Base-by-base conservation (phyloP, 2,797 vertebrate species). In the Eutrigla gurnardus region DNA sequence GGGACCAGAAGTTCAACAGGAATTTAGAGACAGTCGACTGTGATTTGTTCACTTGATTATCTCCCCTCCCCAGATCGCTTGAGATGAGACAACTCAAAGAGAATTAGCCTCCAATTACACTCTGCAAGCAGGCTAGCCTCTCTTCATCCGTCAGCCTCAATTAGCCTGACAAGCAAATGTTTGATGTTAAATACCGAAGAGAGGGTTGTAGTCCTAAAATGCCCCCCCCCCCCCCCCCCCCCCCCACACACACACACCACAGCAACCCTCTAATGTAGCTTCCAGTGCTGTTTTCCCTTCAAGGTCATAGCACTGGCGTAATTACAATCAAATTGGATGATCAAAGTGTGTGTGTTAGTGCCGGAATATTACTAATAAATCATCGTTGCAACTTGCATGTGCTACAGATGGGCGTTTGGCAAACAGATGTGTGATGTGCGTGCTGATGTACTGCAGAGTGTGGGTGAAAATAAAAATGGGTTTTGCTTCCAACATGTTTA, bases 181-280 rank as follows among this genome's bases (percentile, higher is more conserved):
- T 92, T 89, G 71, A 91, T 89, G 87, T 91, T 88, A 91, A 92
- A 92, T 76, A 88, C 82, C 90, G 88, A 92, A 94, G 91, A 93
- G 83, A 86, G 80, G 77, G 73, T 70, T 81, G 53, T 59, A 68
- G 81, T 84, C 74, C 70, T 76, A 80, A 88, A 86, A 90, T 67
- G 43, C 78, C 66, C 67, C 57, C 79, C 62, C 52, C 12, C 65
- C 58, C 50, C 64, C 66, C 57, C 78, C 59, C 33, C 25, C 62
- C 52, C 53, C 65, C 63, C 72, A 66, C 79, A 78, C 73, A 79
- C 63, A 58, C 52, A 80, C 78, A 70, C 40, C 78, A 70, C 40
- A 50, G 57, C 49, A 84, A 61, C 45, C 46, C 35, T 73, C 66
- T 70, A 72, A 78, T 63, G 63, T 67, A 52, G 77, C 67, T 73